phyloP scores from a whole-genome alignment of 2,113 vertebrate genomes.

The Corvus cornix region DNA sequence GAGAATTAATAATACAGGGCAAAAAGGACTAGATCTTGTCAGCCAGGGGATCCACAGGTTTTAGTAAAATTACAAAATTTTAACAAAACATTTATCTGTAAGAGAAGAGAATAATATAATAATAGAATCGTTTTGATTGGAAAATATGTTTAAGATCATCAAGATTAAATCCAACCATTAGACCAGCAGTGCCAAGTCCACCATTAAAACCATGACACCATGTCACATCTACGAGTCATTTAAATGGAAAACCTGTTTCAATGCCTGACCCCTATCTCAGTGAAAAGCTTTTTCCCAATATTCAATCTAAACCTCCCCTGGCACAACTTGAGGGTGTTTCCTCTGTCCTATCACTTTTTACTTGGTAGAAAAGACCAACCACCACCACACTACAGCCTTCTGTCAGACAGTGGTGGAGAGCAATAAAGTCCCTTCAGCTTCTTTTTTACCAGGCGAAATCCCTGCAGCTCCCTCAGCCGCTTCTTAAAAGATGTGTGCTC shows the following conservation, averaged over 20 bases:
- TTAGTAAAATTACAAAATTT: not conserved
- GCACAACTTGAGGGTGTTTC: not conserved
- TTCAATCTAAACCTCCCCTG: not conserved
- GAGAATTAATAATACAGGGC: not conserved
- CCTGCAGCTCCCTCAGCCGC: not conserved
- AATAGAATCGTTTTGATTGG: not conserved
- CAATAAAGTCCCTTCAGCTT: accelerated
- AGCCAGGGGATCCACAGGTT: not conserved
- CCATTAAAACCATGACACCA: not conserved
- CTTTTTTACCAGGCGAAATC: not conserved
- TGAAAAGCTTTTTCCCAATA: not conserved
- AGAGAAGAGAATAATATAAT: not conserved
- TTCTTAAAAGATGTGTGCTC: not conserved
- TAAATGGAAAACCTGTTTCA: not conserved
- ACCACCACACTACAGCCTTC: not conserved
- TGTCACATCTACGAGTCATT: accelerated
- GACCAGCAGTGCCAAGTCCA: not conserved
- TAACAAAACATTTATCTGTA: not conserved
- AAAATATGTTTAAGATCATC: not conserved
- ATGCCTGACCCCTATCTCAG: accelerated
- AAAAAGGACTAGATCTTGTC: not conserved
- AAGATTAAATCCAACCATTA: not conserved
- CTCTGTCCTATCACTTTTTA: not conserved
- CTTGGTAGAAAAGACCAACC: not conserved
- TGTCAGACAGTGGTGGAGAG: not conserved